Evolutionary conservation across 2,888 invertebrate species (phyloP), one percentile per base, ranked within the genome.

Genomic region (Andricus quercusramuli): DNA sequence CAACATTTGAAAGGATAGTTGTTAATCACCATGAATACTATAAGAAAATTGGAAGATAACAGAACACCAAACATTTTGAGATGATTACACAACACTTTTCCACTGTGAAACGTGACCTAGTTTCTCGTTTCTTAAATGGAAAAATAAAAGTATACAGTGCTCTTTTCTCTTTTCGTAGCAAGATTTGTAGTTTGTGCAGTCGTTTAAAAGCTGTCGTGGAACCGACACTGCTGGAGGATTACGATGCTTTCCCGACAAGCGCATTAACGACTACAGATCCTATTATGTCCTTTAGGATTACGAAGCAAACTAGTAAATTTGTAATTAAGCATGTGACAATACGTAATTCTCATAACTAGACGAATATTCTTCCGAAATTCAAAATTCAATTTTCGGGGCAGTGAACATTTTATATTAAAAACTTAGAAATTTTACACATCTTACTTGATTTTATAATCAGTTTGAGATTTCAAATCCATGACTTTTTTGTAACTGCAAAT

Each of bases 161-260:
- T 68, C 17, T 25, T 47, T 44, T 68, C 25, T 68, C 25, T 68
- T 68, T 68, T 47, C 17, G 25, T 17, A 47, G 29, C 47, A 70
- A 70, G 70, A 51, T 70, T 70, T 70, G 70, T 29, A 70, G 70
- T 70, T 70, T 70, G 70, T 70, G 68, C 25, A 51, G 70, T 70
- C 70, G 70, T 70, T 70, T 70, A 70, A 70, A 47, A 70, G 70
- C 70, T 70, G 70, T 70, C 70, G 47, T 70, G 25, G 47, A 70
- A 70, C 70, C 51, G 47, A 70, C 29, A 70, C 51, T 70, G 51
- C 70, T 20, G 70, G 25, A 47, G 70, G 70, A 70, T 70, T 70
- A 51, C 70, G 51, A 70, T 70, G 51, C 51, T 70, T 51, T 70
- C 29, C 29, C 51, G 70, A 70, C 47, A 70, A 70, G 70, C 51